These are phyloP conservation scores for Enchytraeus crypticus DNA, from an alignment of 2,888 invertebrate genomes.

Conservation along the genomic window DNA sequence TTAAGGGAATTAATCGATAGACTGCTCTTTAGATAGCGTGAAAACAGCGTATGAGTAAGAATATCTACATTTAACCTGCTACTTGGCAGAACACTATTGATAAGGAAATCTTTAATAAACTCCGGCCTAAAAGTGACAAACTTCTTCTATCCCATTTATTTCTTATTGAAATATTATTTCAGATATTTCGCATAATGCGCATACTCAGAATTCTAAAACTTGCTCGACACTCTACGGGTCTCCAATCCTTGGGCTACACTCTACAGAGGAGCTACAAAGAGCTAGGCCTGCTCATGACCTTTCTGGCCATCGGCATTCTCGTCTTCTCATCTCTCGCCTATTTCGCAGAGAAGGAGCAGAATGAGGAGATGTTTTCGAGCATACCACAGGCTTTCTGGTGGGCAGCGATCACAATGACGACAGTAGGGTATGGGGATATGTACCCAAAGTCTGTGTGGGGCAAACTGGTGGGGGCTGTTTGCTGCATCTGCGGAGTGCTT, in stretches of 20 bases:
- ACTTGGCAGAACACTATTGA: too few species aligned
- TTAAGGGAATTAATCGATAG: too few species aligned
- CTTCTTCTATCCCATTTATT: too few species aligned
- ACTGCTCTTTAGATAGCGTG: too few species aligned
- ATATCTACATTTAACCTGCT: too few species aligned
- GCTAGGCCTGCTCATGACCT: constrained; percentile 90
- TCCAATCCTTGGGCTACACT: constrained; percentile 95
- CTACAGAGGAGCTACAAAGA: constrained; percentile 97
- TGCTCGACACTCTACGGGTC: constrained; percentile 93
- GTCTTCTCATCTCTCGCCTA: constrained; percentile 97
- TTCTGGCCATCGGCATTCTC: constrained; percentile 96
- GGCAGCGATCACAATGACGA: constrained; percentile 83
- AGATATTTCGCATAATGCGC: constrained; percentile 81
- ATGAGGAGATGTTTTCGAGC: constrained; percentile 88
- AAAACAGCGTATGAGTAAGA: too few species aligned
- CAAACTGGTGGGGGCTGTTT: constrained; percentile 99
- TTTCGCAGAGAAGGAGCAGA: constrained; percentile 97
- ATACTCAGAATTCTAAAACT: constrained; percentile 49
- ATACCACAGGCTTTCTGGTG: constrained; percentile 99
- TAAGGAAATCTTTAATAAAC: constrained; percentile 65
- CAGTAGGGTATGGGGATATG: constrained; percentile 89
- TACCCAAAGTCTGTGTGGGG: constrained; percentile 94
- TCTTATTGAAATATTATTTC: too few species aligned
- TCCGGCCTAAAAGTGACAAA: too few species aligned
- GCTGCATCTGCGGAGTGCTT: constrained; percentile 99